phyloP scores from a whole-genome alignment of 2,888 invertebrate species.

The Syrphus vitripennis region DNA sequence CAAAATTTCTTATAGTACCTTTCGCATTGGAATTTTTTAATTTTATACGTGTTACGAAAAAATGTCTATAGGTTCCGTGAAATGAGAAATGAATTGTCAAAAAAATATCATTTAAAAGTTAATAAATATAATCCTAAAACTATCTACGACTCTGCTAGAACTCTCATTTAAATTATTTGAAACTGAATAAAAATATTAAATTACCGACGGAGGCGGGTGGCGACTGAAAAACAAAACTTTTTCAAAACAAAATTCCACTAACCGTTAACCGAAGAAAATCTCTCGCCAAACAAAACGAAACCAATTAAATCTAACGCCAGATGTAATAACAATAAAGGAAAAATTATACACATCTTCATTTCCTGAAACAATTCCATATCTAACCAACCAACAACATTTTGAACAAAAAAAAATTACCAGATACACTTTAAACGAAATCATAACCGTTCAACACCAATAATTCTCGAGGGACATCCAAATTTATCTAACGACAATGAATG shows the following conservation, averaged over 20 bases:
- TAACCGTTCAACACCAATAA: slow-evolving; percentile 59
- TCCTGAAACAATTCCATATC: slow-evolving; percentile 40
- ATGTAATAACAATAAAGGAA: slow-evolving; percentile 66
- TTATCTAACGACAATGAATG: slow-evolving; percentile 18
- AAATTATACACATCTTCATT: slow-evolving; percentile 43
- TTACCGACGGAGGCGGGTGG: slow-evolving; percentile 2
- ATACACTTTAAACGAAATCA: slow-evolving; percentile 64
- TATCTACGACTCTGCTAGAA: too few species aligned
- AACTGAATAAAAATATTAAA: neutral
- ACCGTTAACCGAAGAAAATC: neutral
- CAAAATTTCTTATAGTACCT: too few species aligned
- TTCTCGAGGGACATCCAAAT: slow-evolving; percentile 29
- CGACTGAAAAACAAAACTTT: neutral
- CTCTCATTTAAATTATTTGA: too few species aligned
- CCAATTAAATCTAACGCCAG: slow-evolving; percentile 67
- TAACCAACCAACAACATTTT: neutral
- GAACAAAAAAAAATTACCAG: neutral
- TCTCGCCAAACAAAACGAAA: slow-evolving; percentile 10
- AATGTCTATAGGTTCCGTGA: too few species aligned
- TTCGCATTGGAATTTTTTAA: too few species aligned
- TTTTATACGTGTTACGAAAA: too few species aligned
- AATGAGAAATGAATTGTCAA: too few species aligned
- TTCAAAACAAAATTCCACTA: neutral
- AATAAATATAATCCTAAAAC: too few species aligned
- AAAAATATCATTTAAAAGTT: too few species aligned